Base-by-base conservation (phyloP, 2,888 invertebrate species). In the Pyrocoelia pectoralis region DNA sequence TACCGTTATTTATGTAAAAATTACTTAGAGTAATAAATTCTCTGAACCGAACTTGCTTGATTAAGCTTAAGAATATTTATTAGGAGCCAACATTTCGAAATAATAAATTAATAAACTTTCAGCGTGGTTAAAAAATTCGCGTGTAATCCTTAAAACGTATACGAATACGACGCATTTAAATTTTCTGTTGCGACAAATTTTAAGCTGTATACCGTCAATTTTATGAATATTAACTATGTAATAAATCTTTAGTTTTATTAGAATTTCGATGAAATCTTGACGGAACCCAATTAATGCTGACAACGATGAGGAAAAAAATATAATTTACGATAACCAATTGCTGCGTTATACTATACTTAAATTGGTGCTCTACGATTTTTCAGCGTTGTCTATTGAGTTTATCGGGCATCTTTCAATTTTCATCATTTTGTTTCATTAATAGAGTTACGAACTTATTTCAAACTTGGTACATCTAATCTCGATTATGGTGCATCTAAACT, bases 391-490 rank as follows among this genome's bases (percentile, higher is more conserved):
- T 24, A 24, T 24, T 3, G 6, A 24, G 6, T 6, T 5, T 24
- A 24, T 24, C 24, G 24, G 6, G 3, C 24, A 24, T 24, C 24
- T 24, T 24, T 3, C 24, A 24, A 24, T 24, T n/a, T n/a, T n/a
- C n/a, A n/a, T 38, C 38, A 38, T 38, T 38, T 38, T 33, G 33
- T 33, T 60, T 61, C 56, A 56, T n/a, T 65, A 49, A 52, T 51
- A 38, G 46, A 12, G 52, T 53, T 58, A 59, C 56, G 62, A 66
- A 62, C 59, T 48, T 48, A 59, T 56, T 60, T 52, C 18, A 55
- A 66, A 62, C 61, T 62, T 66, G 52, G 55, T 46, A 15, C 56
- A 49, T 49, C 56, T 55, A 58, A 66, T 62, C 53, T 58, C 43
- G 46, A 15, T 49, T 56, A 54, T 48, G 51, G 40, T 63, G 56